phyloP scores from a whole-genome alignment of 1,140 invertebrate species.

The Myzus persicae region DNA sequence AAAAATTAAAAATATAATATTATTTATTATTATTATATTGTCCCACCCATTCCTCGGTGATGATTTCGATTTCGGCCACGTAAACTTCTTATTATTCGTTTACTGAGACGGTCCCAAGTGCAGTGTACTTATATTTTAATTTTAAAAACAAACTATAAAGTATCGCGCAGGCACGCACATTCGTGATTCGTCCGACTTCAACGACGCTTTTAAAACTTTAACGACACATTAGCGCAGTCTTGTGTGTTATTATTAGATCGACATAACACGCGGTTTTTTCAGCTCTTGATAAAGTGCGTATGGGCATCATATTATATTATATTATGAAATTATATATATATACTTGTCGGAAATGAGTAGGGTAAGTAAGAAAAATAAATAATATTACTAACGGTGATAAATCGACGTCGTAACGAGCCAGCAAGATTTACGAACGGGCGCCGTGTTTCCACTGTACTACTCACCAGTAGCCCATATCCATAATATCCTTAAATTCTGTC shows the following conservation, averaged over 20 bases:
- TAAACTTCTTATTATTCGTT: not conserved
- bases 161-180: not conserved
- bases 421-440: not conserved
- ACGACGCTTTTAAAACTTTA: constrained; percentile 6
- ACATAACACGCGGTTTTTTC: not conserved
- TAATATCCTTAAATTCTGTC: not conserved
- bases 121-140: not conserved
- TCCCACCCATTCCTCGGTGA: not conserved
- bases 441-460: not conserved
- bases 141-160: not conserved
- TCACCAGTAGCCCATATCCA: no score
- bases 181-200: not conserved
- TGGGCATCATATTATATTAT: not conserved
- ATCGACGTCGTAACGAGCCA: not conserved
- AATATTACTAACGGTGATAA: not conserved
- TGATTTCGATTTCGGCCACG: not conserved
- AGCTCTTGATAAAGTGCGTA: not conserved
- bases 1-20: not conserved
- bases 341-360: not conserved
- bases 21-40: not conserved
- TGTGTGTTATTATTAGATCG: constrained; percentile 10
- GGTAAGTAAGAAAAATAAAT: not conserved
- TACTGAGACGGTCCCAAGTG: not conserved
- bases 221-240: not conserved
- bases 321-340: not conserved